Evolutionary conservation across 2,888 invertebrate genomes (phyloP).

Genomic region (Agonopterix arenella): DNA sequence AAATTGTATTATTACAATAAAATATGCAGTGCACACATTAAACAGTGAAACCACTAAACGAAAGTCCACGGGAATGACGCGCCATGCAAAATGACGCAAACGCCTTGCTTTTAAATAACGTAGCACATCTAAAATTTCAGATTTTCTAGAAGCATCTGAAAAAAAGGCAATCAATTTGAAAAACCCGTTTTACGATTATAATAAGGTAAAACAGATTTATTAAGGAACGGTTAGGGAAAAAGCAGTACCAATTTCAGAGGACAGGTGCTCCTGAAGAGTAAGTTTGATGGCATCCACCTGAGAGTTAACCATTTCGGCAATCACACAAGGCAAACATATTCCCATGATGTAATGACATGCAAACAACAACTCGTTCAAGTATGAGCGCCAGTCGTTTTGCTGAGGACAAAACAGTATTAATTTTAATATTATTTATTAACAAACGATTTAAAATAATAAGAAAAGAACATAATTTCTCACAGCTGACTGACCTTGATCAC

Average conservation of each 20-base stretch:
- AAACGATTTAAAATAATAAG: background rate
- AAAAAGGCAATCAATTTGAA: background rate
- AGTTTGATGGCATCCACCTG: background rate
- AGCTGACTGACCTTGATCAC: background rate
- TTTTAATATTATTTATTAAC: background rate
- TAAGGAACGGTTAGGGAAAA: background rate
- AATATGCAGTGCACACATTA: background rate
- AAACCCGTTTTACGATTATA: background rate
- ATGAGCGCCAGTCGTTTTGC: background rate
- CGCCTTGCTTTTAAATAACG: background rate
- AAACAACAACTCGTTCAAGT: background rate
- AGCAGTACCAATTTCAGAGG: background rate
- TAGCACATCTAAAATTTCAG: background rate
- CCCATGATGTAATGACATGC: background rate
- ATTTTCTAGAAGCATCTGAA: background rate
- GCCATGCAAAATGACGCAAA: background rate
- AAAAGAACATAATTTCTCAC: background rate
- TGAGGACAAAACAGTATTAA: background rate
- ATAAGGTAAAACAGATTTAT: background rate
- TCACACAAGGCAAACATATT: background rate
- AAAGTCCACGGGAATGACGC: background rate
- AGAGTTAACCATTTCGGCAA: background rate
- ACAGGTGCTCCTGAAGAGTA: background rate
- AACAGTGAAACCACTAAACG: background rate
- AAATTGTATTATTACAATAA: conserved; percentile 1